phyloP scores from a whole-genome alignment of 1,140 invertebrate species.

The Propsilocerus akamusi region DNA sequence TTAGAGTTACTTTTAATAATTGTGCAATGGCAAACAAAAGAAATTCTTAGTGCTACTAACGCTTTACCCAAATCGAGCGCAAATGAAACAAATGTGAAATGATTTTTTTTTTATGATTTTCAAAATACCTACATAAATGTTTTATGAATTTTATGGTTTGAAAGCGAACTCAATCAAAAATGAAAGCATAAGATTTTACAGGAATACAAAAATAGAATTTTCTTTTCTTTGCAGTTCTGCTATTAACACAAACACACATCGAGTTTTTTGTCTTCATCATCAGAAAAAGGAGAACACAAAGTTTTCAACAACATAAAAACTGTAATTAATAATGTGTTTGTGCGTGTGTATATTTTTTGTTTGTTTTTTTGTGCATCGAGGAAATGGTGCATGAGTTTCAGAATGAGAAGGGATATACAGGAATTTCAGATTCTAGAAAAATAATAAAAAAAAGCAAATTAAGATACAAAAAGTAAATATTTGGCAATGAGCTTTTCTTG shows the following conservation, averaged over 20 bases:
- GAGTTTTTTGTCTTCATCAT: too few species aligned
- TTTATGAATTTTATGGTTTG: too few species aligned
- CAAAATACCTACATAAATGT: conserved; percentile 3
- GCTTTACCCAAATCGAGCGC: background rate
- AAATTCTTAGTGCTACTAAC: background rate
- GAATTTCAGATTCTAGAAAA: background rate
- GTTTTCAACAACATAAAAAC: too few species aligned
- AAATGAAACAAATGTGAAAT: background rate
- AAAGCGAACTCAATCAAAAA: too few species aligned
- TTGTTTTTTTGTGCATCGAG: background rate
- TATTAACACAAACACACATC: too few species aligned
- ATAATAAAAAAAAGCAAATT: background rate
- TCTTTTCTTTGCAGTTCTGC: too few species aligned
- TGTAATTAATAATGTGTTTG: too few species aligned
- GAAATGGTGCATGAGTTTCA: background rate
- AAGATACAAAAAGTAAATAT: background rate
- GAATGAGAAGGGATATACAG: background rate
- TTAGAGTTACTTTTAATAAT: background rate
- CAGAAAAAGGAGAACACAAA: too few species aligned
- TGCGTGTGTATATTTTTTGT: background rate
- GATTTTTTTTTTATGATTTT: background rate
- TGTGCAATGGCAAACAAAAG: background rate
- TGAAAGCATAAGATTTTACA: too few species aligned
- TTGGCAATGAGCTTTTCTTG: too few species aligned
- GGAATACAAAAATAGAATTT: too few species aligned